A percentile compares a stretch with the other conserved stretches of the same genome.
phyloP scores from a whole-genome alignment of 2,113 vertebrate genomes.

The Mohoua ochrocephala region DNA sequence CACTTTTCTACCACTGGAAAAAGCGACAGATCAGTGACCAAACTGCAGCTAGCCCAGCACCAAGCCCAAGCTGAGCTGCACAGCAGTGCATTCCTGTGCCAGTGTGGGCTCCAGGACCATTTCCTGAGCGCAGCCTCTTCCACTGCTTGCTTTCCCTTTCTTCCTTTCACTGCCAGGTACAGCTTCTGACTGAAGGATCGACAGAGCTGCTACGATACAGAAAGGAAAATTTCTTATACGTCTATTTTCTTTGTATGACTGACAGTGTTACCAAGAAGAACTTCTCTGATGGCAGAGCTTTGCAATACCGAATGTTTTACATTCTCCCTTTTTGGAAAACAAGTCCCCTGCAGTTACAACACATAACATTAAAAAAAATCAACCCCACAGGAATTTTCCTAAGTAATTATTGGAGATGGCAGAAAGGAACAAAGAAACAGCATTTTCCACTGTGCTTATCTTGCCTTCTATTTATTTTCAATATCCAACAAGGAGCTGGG shows the following conservation, averaged over 20 bases:
- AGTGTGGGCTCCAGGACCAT: neutral
- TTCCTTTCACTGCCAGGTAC: neutral
- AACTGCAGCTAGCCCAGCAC: neutral
- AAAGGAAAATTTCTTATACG: neutral
- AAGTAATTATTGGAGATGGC: neutral
- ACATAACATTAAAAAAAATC: neutral
- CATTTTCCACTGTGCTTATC: neutral
- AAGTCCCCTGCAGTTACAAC: neutral
- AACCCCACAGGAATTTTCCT: neutral
- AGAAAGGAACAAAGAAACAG: neutral
- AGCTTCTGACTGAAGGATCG: neutral
- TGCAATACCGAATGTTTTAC: neutral
- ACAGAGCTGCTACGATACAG: neutral
- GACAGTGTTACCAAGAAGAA: neutral
- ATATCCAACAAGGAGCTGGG: neutral
- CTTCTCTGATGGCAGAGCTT: neutral
- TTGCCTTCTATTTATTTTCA: neutral
- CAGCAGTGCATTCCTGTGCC: fast-evolving
- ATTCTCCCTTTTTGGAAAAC: neutral
- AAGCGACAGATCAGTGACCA: neutral
- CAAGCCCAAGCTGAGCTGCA: neutral
- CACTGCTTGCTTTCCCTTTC: neutral
- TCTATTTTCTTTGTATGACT: neutral
- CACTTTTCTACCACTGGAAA: neutral
- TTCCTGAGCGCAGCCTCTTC: neutral